Evolutionary conservation across 2,888 invertebrate species (phyloP), one percentile per base, ranked within the genome.

Genomic region (Limnephilus rhombicus): DNA sequence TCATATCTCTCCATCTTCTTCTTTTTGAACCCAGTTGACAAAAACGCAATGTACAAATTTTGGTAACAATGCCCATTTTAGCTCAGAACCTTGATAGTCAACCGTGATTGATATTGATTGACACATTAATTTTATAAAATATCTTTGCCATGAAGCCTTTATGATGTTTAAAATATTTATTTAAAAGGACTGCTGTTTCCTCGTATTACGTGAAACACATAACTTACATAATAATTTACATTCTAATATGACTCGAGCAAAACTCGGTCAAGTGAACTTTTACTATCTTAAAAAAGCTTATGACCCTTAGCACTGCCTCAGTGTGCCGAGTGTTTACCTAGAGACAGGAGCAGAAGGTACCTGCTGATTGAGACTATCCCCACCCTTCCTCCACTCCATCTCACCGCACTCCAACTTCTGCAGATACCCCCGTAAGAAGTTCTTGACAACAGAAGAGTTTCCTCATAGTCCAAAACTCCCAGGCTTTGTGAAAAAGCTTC

Each of bases 371-470:
- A 24, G 68, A 68, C 68, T 68, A 68, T 9, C 7, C 68, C n/a
- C 9, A 7, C 15, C 37, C 41, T 18, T 31, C 18, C 5, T 37
- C n/a, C 11, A 83, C 37, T 83, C 37, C 41, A 12, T 18, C 83
- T 31, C 34, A 83, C 83, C 83, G 37, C 83, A 83, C 83, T 83
- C 41, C 83, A 83, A 83, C 24, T 37, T 24, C 83, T 83, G 11
- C 83, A 83, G 83, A 68, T 68, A 68, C 37, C 83, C 24, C 18
- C 37, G 18, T 24, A 34, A 83, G 83, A 37, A 41, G 24, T 34
- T 83, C 83, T 24, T 37, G 83, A 37, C 83, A 83, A 68, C 68
- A 68, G 68, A 68, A 68, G 68, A 68, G 83, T 83, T 41, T 83
- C 24, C 83, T 41, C 37, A 24, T 15, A 37, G 83, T 34, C 41